Evolutionary conservation across 1,140 invertebrate species (phyloP).

Genomic region (Steinernema feltiae): DNA sequence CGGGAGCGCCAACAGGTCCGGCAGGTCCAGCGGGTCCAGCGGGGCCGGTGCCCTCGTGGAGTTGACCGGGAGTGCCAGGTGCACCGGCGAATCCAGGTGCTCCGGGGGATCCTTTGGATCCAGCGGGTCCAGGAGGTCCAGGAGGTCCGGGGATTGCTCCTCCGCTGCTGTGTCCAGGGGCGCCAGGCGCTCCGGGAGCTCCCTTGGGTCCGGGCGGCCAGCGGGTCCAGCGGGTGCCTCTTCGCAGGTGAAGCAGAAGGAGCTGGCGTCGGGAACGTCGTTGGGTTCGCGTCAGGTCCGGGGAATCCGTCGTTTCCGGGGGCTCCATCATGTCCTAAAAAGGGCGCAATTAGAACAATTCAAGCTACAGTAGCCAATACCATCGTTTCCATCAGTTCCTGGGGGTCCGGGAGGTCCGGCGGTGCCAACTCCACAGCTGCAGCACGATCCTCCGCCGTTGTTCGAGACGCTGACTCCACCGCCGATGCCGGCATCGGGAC

Average conservation of each 20-base stretch:
- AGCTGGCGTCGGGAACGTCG: slow-evolving; percentile 19
- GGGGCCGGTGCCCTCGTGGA: slow-evolving; percentile 24
- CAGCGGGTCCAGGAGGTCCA: neutral
- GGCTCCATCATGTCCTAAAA: slow-evolving; percentile 22
- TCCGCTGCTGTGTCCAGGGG: neutral
- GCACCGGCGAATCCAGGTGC: slow-evolving; percentile 23
- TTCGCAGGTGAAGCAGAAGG: slow-evolving; percentile 36
- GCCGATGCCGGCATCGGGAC: slow-evolving; percentile 6
- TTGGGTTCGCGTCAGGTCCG: slow-evolving; percentile 22
- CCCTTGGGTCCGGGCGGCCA: slow-evolving; percentile 30
- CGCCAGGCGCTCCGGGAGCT: slow-evolving; percentile 34
- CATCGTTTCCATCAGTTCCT: slow-evolving; percentile 27
- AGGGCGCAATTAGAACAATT: neutral
- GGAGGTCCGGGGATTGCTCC: neutral
- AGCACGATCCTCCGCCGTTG: slow-evolving; percentile 30
- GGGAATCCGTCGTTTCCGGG: slow-evolving; percentile 27
- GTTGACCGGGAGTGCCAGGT: slow-evolving; percentile 18
- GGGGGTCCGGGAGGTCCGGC: slow-evolving; percentile 33
- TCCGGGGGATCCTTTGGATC: neutral
- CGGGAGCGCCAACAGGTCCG: slow-evolving; percentile 26
- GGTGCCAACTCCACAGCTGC: slow-evolving; percentile 30
- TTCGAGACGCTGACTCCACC: neutral
- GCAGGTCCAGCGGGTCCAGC: slow-evolving; percentile 23
- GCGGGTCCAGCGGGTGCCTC: slow-evolving; percentile 31
- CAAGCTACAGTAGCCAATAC: neutral